Evolutionary conservation across 1,140 invertebrate species (phyloP), one percentile per base, ranked within the genome.

Genomic region (Protaetia brevitarsis): DNA sequence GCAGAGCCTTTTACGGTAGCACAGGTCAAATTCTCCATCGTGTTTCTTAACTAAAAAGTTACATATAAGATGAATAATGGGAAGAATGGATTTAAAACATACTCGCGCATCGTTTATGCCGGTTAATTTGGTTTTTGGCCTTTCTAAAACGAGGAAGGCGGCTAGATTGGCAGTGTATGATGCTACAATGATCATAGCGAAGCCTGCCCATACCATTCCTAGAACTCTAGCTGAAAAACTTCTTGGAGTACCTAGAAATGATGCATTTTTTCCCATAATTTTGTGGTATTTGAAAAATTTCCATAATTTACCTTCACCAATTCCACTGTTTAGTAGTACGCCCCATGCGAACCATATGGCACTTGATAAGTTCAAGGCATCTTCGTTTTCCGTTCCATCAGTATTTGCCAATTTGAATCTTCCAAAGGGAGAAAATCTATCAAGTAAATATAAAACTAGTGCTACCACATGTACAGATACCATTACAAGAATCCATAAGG

Each of bases 341-440:
- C 97, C 97, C 97, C 97, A 99, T 57, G 97, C 95, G 82, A 99
- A 99, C 97, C 98, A 99, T 77, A 99, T 96, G 10, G 98, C 96
- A 76, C 95, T 97, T 16, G 95, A 98, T 31, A 99, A 84, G 81
- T 98, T 98, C 1, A 99, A 84, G 11, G 96, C 94, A 78, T 98
- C 96, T 81, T 99, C 97, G n/a, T n/a, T n/a, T 81, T 98, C 96
- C 11, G 95, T 96, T 8, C 92, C 87, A 79, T 93, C 89, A 67
- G 90, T 87, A 73, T 93, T 94, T 21, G 91, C 91, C 37, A 95
- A 80, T 80, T 93, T 95, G 84, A 91, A 98, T 74, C 93, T 85
- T 71, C 96, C 96, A 82, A 99, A 98, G 36, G 96, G 96, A 71
- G 95, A 97, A 82, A 98, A 98, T 77, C 96, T 84, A 81, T 99